These are phyloP conservation scores for Pterobdella sp. DNA, from an alignment of 2,888 invertebrate species.

Conservation along the genomic window DNA sequence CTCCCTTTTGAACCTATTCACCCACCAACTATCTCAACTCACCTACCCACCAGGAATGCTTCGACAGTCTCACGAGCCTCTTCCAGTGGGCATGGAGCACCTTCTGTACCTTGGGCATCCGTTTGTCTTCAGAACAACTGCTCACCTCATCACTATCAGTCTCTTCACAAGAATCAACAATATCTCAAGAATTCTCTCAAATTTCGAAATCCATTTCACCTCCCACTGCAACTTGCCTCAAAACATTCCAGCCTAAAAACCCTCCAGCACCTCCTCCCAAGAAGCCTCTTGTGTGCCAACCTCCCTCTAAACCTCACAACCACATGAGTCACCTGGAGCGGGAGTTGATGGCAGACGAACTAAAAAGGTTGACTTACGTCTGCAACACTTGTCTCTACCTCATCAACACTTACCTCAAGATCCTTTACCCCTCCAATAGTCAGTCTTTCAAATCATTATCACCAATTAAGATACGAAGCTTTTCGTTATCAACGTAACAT, in stretches of 20 bases:
- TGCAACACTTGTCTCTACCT: conserved; percentile 74
- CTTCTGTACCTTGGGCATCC: conserved; percentile 66
- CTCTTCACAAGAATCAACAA: neutral
- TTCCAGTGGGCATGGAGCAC: conserved; percentile 89
- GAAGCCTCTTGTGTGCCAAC: neutral
- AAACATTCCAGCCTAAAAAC: neutral
- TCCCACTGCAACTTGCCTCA: neutral
- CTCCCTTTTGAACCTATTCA: too few relatives aligned
- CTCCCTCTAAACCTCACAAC: neutral
- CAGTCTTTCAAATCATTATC: conserved; percentile 34
- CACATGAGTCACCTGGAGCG: neutral
- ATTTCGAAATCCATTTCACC: neutral
- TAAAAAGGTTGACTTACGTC: conserved; percentile 67
- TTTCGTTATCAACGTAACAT: too few relatives aligned
- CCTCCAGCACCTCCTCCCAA: neutral
- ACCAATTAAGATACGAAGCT: too few relatives aligned
- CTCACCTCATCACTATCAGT: neutral
- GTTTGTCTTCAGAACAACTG: conserved; percentile 46
- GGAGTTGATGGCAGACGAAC: neutral
- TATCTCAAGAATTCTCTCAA: neutral
- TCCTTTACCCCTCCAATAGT: conserved; percentile 74
- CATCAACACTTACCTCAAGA: conserved; percentile 75
- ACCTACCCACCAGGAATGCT: conserved; percentile 52
- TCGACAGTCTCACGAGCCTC: conserved; percentile 72
- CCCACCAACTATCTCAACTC: neutral